Conservation (phyloP, 2,888 invertebrate species). For the Nomada ruficornis region DNA sequence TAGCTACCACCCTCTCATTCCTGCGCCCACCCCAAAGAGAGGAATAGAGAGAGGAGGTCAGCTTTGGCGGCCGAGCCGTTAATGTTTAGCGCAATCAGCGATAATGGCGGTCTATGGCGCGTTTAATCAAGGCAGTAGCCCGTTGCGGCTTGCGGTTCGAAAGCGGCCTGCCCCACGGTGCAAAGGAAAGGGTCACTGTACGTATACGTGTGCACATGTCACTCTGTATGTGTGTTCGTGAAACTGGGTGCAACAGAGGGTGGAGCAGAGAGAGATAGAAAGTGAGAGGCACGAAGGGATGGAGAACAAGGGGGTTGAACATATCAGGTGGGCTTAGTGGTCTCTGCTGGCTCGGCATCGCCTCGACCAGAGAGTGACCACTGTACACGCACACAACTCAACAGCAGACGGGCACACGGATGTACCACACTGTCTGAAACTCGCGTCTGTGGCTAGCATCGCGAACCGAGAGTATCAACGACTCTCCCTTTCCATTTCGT, state of each 20-base stretch:
- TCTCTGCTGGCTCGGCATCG: conserved; percentile 80
- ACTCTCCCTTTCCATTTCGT: conserved; percentile 33
- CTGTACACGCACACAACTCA: conserved; percentile 71
- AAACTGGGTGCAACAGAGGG: conserved; percentile 43
- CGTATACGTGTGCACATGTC: conserved; percentile 7
- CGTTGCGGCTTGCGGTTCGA: conserved; percentile 84
- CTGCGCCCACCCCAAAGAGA: conserved; percentile 7
- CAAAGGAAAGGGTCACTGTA: conserved; percentile 77
- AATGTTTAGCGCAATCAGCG: conserved; percentile 85
- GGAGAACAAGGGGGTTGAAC: conserved; percentile 75
- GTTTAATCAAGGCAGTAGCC: conserved; percentile 85
- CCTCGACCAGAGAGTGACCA: conserved; percentile 82
- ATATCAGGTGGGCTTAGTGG: conserved; percentile 83
- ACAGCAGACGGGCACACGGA: conserved; percentile 29
- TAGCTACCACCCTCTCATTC: background rate
- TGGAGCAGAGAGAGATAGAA: conserved; percentile 41
- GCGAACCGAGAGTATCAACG: conserved; percentile 34
- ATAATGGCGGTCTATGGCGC: conserved; percentile 84
- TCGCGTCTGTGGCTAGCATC: conserved; percentile 53
- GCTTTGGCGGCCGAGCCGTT: conserved; percentile 79
- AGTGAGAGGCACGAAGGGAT: conserved; percentile 54
- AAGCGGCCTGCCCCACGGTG: conserved; percentile 76
- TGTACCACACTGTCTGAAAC: conserved; percentile 25
- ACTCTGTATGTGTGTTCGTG: background rate
- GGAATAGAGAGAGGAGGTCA: conserved; percentile 55